Evolutionary conservation across 2,797 vertebrate genomes (phyloP).

Genomic region (Vespertilio murinus): DNA sequence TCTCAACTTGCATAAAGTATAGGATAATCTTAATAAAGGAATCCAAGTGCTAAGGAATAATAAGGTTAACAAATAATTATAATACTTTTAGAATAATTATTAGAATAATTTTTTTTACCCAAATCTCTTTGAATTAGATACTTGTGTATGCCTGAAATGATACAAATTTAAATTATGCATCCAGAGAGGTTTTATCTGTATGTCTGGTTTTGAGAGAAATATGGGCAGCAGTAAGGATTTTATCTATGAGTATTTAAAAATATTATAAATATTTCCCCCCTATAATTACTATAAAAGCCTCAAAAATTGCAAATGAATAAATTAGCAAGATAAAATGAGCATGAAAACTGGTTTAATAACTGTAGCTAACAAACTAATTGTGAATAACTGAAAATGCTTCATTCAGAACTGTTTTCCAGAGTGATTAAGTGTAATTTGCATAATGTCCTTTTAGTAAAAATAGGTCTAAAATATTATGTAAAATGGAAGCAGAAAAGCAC

Average conservation of each 20-base stretch:
- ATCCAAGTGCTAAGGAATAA: not conserved
- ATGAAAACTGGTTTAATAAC: constrained; percentile 66
- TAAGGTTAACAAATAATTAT: not conserved
- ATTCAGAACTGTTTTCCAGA: constrained; percentile 62
- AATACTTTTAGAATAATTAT: not conserved
- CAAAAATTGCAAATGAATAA: constrained; percentile 63
- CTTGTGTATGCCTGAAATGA: not conserved
- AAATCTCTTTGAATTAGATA: constrained; percentile 41
- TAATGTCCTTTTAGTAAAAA: constrained; percentile 69
- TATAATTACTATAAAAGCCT: constrained; percentile 71
- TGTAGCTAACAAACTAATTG: constrained; percentile 67
- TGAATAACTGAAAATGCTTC: constrained; percentile 66
- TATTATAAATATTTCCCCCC: constrained; percentile 51
- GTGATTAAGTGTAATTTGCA: constrained; percentile 68
- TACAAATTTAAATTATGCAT: constrained; percentile 46
- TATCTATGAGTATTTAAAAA: constrained; percentile 50
- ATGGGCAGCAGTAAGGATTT: constrained; percentile 38
- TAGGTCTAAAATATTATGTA: constrained; percentile 55
- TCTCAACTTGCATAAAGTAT: not conserved
- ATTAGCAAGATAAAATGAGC: constrained; percentile 49
- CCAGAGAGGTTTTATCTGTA: constrained; percentile 30
- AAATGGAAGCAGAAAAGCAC: constrained; percentile 48
- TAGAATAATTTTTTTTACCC: not conserved
- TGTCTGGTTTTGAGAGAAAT: constrained; percentile 33
- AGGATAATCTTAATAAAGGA: not conserved